phyloP scores from a whole-genome alignment of 2,113 vertebrate species.

The Grallaria varia region DNA sequence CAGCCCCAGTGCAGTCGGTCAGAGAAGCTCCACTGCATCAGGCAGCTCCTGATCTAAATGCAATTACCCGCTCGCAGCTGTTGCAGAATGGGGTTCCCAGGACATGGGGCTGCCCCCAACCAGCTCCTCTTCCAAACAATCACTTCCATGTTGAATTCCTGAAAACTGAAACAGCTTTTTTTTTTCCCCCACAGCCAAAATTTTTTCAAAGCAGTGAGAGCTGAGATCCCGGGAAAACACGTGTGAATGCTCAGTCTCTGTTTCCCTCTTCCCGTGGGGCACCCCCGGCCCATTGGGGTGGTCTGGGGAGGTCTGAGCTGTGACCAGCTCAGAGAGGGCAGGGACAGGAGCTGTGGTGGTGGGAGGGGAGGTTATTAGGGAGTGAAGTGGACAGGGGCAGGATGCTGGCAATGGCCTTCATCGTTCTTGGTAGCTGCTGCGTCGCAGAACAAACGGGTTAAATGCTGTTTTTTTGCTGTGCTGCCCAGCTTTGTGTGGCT shows the following conservation, averaged over 20 bases:
- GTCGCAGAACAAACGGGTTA: accelerated
- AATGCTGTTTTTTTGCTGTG: accelerated
- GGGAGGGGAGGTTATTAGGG: neutral
- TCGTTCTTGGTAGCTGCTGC: neutral
- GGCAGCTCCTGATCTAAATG: neutral
- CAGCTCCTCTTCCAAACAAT: neutral
- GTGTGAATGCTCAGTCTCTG: accelerated
- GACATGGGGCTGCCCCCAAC: neutral
- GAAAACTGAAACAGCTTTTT: neutral
- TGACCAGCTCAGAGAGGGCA: neutral
- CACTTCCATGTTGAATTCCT: neutral
- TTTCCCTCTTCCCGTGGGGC: accelerated
- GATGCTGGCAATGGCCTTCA: accelerated
- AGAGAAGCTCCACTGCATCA: neutral
- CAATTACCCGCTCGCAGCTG: neutral
- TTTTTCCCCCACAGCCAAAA: neutral
- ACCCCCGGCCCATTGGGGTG: accelerated
- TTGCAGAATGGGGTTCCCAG: neutral
- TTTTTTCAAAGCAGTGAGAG: neutral
- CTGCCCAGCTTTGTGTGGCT: accelerated
- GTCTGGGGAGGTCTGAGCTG: neutral
- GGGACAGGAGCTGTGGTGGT: accelerated
- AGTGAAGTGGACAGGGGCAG: neutral
- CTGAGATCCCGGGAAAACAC: neutral
- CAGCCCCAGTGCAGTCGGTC: neutral